Evolutionary conservation across 2,113 vertebrate species (phyloP), one percentile per base, ranked within the genome.

Genomic region (Mola mola): DNA sequence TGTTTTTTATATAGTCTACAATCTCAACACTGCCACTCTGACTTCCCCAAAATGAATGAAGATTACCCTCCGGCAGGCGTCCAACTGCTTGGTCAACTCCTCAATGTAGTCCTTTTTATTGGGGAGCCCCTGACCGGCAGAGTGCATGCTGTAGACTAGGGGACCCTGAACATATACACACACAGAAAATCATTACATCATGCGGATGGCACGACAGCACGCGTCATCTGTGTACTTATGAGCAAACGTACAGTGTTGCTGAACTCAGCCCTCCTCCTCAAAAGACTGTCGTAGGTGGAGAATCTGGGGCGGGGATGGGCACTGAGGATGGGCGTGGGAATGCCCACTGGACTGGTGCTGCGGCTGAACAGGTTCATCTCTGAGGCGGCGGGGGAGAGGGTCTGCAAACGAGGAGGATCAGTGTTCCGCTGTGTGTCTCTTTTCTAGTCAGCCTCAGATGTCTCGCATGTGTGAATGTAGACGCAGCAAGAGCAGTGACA

Each of bases 61-160:
- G n/a, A n/a, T n/a, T 53, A 92, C 91, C 88, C 80, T 93, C 81
- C 89, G 90, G 53, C 80, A 82, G 33, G 13, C 28, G 0, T 91
- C 88, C 81, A 93, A 52, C 69, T 93, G 88, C 41, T 81, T 88
- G 66, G 91, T 92, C 76, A 93, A 64, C 28, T 93, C 92, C 55
- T 92, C 88, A 6, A 93, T 90, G 72, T 70, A 93, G 70, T 93
- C 84, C 7, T 88, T 87, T 25, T 72, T 91, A 53, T 72, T 88
- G 2, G 83, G 82, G 2, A 28, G 41, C 3, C 79, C 84, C 31
- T 87, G 17, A 9, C 80, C 80, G n/a, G 48, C 15, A n/a, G 78
- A 75, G 10, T 88, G 83, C 46, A 86, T 3, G 21, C 62, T 69
- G 63, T 87, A 79, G 12, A 66, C 57, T 81, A 89, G 66, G 0